Conservation (phyloP, 1,140 invertebrate species). For the Sinella curviseta region DNA sequence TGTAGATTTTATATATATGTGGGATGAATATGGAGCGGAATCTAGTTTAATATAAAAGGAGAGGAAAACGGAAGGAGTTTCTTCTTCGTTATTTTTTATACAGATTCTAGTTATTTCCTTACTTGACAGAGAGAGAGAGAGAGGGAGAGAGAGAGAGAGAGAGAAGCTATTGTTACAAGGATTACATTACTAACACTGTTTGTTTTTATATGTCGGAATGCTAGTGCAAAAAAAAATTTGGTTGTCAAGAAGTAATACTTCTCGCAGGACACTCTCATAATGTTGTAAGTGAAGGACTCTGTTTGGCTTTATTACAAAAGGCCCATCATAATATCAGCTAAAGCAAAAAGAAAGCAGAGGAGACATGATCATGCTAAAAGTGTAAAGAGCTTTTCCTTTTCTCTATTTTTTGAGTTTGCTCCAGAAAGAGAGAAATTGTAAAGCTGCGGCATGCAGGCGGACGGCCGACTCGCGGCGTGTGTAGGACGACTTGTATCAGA, state of each 20-base stretch:
- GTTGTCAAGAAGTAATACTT: not conserved
- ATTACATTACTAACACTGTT: not conserved
- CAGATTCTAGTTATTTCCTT: too few species aligned
- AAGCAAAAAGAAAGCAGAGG: not conserved
- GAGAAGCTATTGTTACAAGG: not conserved
- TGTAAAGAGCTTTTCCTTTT: not conserved
- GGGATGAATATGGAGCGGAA: too few species aligned
- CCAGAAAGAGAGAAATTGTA: not conserved
- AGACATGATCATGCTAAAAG: not conserved
- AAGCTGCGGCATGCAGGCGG: too few species aligned
- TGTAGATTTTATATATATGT: too few species aligned
- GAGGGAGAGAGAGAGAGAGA: not conserved
- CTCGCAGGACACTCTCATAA: not conserved
- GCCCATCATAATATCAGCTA: too few species aligned
- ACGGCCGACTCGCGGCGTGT: too few species aligned
- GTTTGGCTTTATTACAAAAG: too few species aligned
- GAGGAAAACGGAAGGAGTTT: too few species aligned
- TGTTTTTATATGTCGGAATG: not conserved
- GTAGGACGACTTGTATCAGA: not conserved
- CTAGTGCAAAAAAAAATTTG: not conserved
- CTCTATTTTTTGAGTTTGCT: not conserved
- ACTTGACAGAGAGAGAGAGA: too few species aligned
- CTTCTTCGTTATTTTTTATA: too few species aligned
- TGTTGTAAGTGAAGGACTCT: not conserved
- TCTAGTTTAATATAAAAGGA: too few species aligned